Conservation (phyloP, 2,113 vertebrate genomes). For the Apodemus speciosus region DNA sequence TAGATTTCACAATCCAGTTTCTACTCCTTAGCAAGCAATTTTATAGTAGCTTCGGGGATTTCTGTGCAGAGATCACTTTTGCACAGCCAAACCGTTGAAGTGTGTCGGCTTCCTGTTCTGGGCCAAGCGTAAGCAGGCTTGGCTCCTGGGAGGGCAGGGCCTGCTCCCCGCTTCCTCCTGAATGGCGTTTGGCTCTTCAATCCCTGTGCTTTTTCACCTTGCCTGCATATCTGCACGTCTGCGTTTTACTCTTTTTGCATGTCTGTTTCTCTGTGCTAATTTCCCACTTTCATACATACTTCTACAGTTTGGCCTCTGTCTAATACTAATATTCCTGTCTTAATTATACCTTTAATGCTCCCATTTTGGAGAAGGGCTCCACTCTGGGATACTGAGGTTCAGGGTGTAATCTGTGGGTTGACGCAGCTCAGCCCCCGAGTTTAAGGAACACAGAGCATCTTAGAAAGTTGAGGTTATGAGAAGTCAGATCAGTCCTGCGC, state of each 20-base stretch:
- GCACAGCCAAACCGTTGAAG: background rate
- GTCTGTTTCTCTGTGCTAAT: background rate
- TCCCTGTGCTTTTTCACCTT: background rate
- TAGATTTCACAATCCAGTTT: constrained; percentile 52
- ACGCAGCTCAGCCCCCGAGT: background rate
- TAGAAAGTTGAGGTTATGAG: constrained; percentile 24
- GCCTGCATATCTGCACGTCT: too few relatives aligned
- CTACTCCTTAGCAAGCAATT: background rate
- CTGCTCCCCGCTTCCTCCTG: background rate
- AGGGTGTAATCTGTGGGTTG: background rate
- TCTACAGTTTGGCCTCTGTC: background rate
- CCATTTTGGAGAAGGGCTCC: background rate
- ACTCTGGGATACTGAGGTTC: background rate
- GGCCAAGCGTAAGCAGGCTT: background rate
- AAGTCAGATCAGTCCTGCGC: background rate
- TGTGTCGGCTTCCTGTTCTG: background rate
- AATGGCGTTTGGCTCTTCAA: background rate
- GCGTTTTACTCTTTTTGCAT: background rate
- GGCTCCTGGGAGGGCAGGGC: background rate
- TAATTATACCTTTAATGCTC: background rate
- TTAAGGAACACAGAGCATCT: background rate
- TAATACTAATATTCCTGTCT: too few relatives aligned
- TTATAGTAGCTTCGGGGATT: background rate
- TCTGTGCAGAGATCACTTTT: background rate
- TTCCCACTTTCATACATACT: background rate